phyloP scores from a whole-genome alignment of 2,888 invertebrate genomes.

The Rapana venosa region DNA sequence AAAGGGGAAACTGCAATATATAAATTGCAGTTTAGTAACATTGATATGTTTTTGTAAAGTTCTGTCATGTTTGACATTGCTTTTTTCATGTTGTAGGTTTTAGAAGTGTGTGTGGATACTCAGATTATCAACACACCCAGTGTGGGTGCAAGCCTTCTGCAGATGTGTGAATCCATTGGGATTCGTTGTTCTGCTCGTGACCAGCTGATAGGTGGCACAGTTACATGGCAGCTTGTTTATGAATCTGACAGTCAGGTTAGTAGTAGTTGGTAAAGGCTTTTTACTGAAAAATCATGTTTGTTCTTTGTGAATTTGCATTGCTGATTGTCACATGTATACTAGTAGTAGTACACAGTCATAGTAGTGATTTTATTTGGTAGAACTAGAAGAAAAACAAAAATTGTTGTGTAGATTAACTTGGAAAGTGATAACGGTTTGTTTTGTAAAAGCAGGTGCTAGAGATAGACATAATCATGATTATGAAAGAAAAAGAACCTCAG shows the following conservation, averaged over 20 bases:
- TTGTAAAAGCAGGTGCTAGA: no score
- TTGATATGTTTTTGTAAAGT: background rate
- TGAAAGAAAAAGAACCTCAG: no score
- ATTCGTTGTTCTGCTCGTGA: slow-evolving; percentile 3
- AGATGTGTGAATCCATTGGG: slow-evolving; percentile 32
- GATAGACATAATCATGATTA: no score
- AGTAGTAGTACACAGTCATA: no score
- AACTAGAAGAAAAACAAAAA: no score
- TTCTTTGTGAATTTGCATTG: no score
- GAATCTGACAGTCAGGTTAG: background rate
- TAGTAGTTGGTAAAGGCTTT: background rate
- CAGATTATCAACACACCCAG: slow-evolving; percentile 32
- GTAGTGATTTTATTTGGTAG: no score
- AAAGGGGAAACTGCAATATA: background rate
- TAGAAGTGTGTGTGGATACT: slow-evolving; percentile 36
- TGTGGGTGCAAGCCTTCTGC: slow-evolving; percentile 34
- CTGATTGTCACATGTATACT: no score
- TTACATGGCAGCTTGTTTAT: slow-evolving; percentile 40
- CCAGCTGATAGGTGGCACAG: slow-evolving; percentile 18
- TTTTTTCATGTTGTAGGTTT: slow-evolving; percentile 12
- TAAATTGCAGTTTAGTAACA: background rate
- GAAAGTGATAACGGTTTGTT: no score
- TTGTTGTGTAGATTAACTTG: no score
- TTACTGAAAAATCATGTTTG: no score
- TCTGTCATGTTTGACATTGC: background rate